Percentiles rank a stretch among this genome's conserved stretches.
phyloP scores from a whole-genome alignment of 2,888 invertebrate species.

The Galerucella pusilla region DNA sequence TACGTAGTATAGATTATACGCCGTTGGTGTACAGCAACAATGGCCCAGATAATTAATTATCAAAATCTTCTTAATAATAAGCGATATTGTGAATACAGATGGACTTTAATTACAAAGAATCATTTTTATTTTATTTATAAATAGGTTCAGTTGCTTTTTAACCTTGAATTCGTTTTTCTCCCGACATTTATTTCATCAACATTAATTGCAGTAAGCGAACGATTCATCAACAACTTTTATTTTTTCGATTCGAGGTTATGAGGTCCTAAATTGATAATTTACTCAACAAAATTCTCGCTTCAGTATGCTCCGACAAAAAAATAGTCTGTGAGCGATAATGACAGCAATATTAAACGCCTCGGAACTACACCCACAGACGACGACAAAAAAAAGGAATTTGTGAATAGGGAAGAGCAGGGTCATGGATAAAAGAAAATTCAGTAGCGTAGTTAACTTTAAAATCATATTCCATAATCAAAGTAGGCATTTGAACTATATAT shows the following conservation, averaged over 20 bases:
- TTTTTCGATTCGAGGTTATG: conserved; percentile 23
- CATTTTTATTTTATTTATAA: neutral
- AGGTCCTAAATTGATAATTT: conserved; percentile 26
- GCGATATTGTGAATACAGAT: neutral
- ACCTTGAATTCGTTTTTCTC: conserved; percentile 23
- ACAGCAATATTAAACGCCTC: too few species aligned
- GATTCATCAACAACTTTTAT: conserved; percentile 19
- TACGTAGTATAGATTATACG: too few species aligned
- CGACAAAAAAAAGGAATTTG: too few species aligned
- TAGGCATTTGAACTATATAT: too few species aligned
- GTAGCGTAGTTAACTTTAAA: too few species aligned
- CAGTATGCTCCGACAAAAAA: neutral
- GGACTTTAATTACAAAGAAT: neutral
- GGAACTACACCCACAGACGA: too few species aligned
- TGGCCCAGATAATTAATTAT: neutral
- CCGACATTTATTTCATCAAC: conserved; percentile 8
- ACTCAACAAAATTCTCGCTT: conserved; percentile 12
- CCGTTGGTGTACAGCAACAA: too few species aligned
- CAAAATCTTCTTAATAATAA: neutral
- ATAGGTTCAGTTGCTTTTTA: conserved; percentile 13
- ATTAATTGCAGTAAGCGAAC: conserved; percentile 19
- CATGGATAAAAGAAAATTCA: too few species aligned
- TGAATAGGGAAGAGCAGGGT: too few species aligned
- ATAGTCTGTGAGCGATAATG: too few species aligned
- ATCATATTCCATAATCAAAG: too few species aligned